A percentile compares a stretch with the other conserved stretches of the same genome.
phyloP scores from a whole-genome alignment of 1,140 invertebrate species.

The Lanistes nyassanus region DNA sequence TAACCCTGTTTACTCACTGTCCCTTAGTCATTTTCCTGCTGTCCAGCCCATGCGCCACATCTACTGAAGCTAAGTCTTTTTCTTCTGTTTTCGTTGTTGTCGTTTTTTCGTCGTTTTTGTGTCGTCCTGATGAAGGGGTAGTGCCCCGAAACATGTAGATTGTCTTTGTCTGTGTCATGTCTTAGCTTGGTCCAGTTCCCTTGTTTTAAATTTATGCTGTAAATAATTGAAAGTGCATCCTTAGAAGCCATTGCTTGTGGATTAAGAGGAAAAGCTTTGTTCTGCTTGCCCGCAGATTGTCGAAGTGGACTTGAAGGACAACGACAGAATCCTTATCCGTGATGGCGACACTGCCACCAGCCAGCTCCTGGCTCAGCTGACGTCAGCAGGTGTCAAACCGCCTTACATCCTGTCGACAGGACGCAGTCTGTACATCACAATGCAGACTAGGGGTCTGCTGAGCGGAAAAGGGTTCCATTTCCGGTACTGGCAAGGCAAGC shows the following conservation, averaged over 20 bases:
- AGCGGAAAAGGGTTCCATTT: constrained; percentile 29
- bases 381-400: constrained; percentile 9
- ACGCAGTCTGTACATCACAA: constrained; percentile 28
- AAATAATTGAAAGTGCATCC: no score
- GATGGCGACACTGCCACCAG: constrained; percentile 27
- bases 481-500: constrained; percentile 32
- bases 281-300: constrained; percentile 22
- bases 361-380: constrained; percentile 13
- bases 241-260: neutral
- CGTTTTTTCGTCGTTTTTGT: no score
- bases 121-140: no score
- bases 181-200: no score
- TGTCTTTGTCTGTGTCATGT: no score
- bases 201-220: no score
- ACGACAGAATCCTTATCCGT: constrained; percentile 26
- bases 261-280: neutral
- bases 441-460: constrained; percentile 29
- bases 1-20: no score
- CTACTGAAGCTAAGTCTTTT: no score
- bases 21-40: no score
- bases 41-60: no score
- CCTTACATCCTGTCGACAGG: constrained; percentile 29
- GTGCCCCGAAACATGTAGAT: no score
- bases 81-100: no score
- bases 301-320: constrained; percentile 31